These are phyloP conservation scores for Scytalopus superciliaris DNA, from an alignment of 2,113 vertebrate genomes.

Conservation along the genomic window DNA sequence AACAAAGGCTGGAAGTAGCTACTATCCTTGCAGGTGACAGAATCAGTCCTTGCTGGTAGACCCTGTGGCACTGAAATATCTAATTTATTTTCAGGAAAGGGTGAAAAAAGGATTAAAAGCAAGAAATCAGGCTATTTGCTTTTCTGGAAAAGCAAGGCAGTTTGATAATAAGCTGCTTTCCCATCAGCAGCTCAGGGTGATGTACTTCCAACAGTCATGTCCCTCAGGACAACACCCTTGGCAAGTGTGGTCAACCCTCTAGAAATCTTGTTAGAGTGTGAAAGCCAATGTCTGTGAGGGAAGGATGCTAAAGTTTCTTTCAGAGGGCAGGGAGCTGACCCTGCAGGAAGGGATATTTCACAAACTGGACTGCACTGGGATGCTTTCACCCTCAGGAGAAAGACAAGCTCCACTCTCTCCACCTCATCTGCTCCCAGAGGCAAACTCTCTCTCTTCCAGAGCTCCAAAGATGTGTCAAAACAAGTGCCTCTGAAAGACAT, in stretches of 20 bases:
- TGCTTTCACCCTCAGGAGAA: neutral
- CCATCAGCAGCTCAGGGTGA: neutral
- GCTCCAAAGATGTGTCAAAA: neutral
- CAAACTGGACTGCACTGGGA: neutral
- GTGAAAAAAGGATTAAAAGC: conserved; percentile 51
- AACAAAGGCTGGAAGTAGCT: neutral
- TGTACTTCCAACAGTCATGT: neutral
- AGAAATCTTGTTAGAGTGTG: conserved; percentile 29
- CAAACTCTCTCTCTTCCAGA: neutral
- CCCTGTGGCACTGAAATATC: neutral
- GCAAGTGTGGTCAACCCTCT: neutral
- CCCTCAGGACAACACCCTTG: neutral
- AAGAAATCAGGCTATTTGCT: neutral
- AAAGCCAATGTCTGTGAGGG: neutral
- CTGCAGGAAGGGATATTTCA: neutral
- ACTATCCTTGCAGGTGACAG: neutral
- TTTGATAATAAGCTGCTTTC: conserved; percentile 3
- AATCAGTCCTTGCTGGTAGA: neutral
- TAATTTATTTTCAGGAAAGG: conserved; percentile 51
- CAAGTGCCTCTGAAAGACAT: neutral
- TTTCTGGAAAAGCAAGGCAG: neutral
- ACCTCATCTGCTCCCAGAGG: neutral
- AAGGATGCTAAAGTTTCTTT: neutral
- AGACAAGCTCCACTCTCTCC: neutral
- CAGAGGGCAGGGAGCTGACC: neutral